These are phyloP conservation scores for Cheilosia vernalis DNA, from an alignment of 2,888 invertebrate species.

Conservation along the genomic window DNA sequence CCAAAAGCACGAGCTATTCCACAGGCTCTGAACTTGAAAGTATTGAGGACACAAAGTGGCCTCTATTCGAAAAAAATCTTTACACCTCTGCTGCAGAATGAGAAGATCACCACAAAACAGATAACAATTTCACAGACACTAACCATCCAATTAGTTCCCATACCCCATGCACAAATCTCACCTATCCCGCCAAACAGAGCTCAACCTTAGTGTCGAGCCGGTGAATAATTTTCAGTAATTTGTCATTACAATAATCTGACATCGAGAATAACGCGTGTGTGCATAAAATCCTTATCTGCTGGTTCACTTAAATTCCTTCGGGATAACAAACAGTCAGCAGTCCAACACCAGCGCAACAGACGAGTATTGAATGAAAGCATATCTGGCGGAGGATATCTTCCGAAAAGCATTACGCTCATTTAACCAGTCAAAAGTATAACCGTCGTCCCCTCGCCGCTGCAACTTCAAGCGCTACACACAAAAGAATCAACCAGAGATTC, in stretches of 20 bases:
- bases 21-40: too few relatives aligned
- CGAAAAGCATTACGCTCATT: conserved; percentile 69
- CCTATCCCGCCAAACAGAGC: background rate
- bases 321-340: conserved; percentile 39
- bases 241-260: conserved; percentile 77
- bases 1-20: too few relatives aligned
- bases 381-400: conserved; percentile 59
- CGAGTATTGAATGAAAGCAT: conserved; percentile 46
- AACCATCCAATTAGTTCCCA: too few relatives aligned
- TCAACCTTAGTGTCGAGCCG: conserved; percentile 19
- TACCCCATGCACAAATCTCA: background rate
- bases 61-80: too few relatives aligned
- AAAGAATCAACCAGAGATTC: conserved; percentile 66
- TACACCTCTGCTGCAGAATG: too few relatives aligned
- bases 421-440: conserved; percentile 75
- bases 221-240: conserved; percentile 77
- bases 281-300: conserved; percentile 71
- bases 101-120: too few relatives aligned
- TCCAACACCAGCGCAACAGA: conserved; percentile 46
- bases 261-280: conserved; percentile 77
- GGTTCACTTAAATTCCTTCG: conserved; percentile 53
- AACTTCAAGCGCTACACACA: conserved; percentile 33
- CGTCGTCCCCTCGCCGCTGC: conserved; percentile 35
- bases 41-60: too few relatives aligned
- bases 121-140: too few relatives aligned